Percentiles rank a stretch among this genome's conserved stretches.
phyloP scores from a whole-genome alignment of 2,888 invertebrate genomes.

The Parnassius glacialis region DNA sequence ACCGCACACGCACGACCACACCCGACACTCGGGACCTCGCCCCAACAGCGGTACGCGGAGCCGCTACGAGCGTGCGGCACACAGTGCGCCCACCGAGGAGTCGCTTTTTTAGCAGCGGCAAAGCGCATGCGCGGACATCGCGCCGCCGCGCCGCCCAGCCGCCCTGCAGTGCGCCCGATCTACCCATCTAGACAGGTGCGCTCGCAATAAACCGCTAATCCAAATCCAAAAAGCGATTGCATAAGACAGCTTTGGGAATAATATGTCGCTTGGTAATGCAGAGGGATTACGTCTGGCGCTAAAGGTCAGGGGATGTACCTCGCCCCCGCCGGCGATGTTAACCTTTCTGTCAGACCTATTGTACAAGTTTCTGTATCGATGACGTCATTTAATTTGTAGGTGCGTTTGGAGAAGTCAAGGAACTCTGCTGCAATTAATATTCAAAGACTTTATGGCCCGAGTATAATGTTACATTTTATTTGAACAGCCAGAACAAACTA shows the following conservation, averaged over 20 bases:
- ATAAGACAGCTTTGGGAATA: constrained; percentile 35
- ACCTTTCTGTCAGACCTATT: constrained; percentile 35
- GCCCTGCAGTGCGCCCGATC: constrained; percentile 55
- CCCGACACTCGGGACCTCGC: constrained; percentile 60
- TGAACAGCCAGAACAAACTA: too few relatives aligned
- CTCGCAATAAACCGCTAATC: constrained; percentile 41
- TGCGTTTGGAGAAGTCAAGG: background rate
- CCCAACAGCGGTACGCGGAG: constrained; percentile 54
- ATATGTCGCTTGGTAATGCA: constrained; percentile 44
- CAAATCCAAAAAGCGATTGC: constrained; percentile 41
- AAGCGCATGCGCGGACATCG: constrained; percentile 61
- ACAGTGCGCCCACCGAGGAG: constrained; percentile 69
- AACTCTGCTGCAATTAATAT: background rate
- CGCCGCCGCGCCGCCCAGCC: constrained; percentile 41
- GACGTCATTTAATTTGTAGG: constrained; percentile 49
- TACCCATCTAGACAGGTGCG: constrained; percentile 53
- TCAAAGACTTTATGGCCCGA: constrained; percentile 1
- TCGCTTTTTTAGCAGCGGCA: constrained; percentile 61
- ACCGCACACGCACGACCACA: constrained; percentile 46
- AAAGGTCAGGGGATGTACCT: constrained; percentile 59
- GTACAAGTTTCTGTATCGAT: constrained; percentile 44
- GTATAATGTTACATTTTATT: background rate
- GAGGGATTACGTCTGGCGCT: constrained; percentile 50
- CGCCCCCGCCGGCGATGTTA: constrained; percentile 33
- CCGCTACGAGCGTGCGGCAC: constrained; percentile 61